Conservation (phyloP, 2,888 invertebrate genomes). For the Zygaena filipendulae region DNA sequence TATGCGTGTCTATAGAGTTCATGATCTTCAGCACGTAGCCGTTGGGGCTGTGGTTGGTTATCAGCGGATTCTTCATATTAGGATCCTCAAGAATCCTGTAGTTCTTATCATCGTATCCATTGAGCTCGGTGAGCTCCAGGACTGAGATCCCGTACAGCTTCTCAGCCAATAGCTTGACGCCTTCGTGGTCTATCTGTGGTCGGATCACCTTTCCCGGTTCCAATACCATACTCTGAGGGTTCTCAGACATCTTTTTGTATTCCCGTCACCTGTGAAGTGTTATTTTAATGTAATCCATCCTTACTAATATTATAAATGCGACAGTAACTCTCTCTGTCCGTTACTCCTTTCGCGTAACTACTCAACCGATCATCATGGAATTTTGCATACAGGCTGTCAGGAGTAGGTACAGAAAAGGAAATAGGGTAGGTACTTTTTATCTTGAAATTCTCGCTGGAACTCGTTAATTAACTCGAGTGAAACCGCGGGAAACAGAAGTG, state of each 20-base stretch:
- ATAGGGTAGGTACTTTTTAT: no score
- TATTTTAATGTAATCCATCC: no score
- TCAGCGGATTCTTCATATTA: slow-evolving; percentile 70
- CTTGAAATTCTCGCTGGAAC: no score
- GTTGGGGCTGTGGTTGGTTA: slow-evolving; percentile 59
- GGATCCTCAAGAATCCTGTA: slow-evolving; percentile 72
- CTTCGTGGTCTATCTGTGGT: slow-evolving; percentile 63
- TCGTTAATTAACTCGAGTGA: no score
- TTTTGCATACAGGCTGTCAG: no score
- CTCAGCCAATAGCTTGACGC: slow-evolving; percentile 60
- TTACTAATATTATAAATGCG: no score
- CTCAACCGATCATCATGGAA: no score
- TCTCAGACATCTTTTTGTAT: slow-evolving; percentile 26
- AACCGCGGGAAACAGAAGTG: no score
- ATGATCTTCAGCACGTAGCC: slow-evolving; percentile 86
- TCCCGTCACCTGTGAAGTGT: neutral
- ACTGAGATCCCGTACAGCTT: slow-evolving; percentile 73
- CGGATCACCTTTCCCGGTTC: slow-evolving; percentile 69
- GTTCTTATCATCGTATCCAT: slow-evolving; percentile 85
- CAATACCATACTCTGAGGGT: slow-evolving; percentile 20
- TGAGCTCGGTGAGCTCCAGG: slow-evolving; percentile 67
- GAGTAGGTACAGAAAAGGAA: no score
- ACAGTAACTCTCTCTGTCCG: no score
- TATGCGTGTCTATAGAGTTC: slow-evolving; percentile 83
- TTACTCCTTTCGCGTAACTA: no score